These are phyloP conservation scores for Dichetophora obliterata DNA, from an alignment of 2,888 invertebrate species.

Conservation along the genomic window DNA sequence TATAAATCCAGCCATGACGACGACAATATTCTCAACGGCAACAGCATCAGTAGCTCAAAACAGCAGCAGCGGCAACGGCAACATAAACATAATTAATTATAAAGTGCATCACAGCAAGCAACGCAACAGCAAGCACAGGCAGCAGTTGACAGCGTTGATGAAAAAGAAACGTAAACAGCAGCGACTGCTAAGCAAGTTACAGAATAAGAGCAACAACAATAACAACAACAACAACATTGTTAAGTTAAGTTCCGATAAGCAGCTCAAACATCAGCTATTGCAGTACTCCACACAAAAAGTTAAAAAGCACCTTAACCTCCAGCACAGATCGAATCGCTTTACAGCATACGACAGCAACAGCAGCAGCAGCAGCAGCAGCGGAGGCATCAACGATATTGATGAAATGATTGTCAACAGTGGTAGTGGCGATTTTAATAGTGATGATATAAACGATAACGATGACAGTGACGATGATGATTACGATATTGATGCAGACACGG, in stretches of 20 bases:
- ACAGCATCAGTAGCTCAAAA: not conserved
- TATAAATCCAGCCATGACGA: not conserved
- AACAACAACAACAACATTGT: not conserved
- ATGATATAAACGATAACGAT: constrained; percentile 41
- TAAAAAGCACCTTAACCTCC: not conserved
- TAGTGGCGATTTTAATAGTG: constrained; percentile 52
- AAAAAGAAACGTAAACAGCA: not conserved
- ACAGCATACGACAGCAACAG: not conserved
- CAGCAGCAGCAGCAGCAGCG: not conserved
- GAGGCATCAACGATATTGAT: constrained; percentile 16
- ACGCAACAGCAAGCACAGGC: constrained; percentile 6
- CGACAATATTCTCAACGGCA: no score
- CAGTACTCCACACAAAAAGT: not conserved
- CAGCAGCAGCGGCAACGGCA: not conserved
- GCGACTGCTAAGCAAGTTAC: not conserved
- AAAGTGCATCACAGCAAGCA: not conserved
- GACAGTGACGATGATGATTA: constrained; percentile 11
- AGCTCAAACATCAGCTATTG: not conserved
- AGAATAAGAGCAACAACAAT: not conserved
- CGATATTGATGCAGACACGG: constrained; percentile 36
- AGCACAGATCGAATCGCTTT: not conserved
- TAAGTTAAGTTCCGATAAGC: constrained; percentile 10
- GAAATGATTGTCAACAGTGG: constrained; percentile 48
- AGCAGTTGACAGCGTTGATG: not conserved
- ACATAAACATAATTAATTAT: not conserved